Percentiles rank a stretch among this genome's conserved stretches.
These are phyloP conservation scores for Diorhabda carinulata DNA, from an alignment of 1,140 invertebrate genomes.

Conservation along the genomic window DNA sequence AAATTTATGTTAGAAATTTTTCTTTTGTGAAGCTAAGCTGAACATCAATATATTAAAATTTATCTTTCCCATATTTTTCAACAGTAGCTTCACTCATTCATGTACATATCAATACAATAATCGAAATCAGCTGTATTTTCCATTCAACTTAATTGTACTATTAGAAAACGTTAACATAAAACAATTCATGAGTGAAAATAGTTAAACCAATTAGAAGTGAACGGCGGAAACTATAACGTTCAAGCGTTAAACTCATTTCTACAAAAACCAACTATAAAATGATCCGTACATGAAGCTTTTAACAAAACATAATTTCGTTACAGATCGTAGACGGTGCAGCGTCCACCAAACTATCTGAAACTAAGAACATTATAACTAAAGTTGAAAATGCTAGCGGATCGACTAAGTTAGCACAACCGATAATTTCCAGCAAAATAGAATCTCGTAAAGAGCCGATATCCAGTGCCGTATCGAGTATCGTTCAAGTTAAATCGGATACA, in stretches of 20 bases:
- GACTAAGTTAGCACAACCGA: conserved; percentile 28
- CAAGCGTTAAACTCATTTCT: conserved; percentile 1
- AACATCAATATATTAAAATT: too few species aligned
- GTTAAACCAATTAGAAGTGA: too few species aligned
- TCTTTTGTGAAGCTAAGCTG: too few species aligned
- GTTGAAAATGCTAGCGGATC: conserved; percentile 54
- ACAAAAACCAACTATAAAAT: background rate
- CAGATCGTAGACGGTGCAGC: conserved; percentile 36
- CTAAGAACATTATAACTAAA: conserved; percentile 54
- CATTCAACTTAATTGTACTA: too few species aligned
- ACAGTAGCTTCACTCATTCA: too few species aligned
- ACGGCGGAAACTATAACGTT: conserved; percentile 1
- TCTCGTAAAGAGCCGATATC: conserved; percentile 33
- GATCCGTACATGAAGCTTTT: background rate
- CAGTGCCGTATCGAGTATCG: conserved; percentile 47
- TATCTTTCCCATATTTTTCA: too few species aligned
- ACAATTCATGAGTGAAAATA: too few species aligned
- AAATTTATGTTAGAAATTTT: too few species aligned
- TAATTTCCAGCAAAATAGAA: conserved; percentile 53
- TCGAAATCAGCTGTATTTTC: too few species aligned
- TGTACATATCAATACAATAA: too few species aligned
- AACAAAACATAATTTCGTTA: background rate
- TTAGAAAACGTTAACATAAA: too few species aligned
- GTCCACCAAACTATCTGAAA: conserved; percentile 38
- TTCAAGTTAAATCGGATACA: conserved; percentile 51